A percentile compares a stretch with the other conserved stretches of the same genome.
phyloP scores from a whole-genome alignment of 2,113 vertebrate species.

The Saccopteryx leptura region DNA sequence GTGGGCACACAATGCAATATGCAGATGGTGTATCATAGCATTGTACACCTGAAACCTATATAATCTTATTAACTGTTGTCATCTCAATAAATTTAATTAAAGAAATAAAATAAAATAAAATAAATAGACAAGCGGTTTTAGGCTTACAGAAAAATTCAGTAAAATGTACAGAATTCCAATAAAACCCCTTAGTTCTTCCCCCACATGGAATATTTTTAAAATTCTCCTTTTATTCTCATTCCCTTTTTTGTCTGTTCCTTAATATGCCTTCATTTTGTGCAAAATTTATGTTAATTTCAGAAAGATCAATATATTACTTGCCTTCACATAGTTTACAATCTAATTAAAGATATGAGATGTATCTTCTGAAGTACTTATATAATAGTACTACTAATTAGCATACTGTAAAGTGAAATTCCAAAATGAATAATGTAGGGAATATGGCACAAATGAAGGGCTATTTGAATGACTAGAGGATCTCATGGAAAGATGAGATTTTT shows the following conservation, averaged over 20 bases:
- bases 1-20: background rate
- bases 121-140: background rate
- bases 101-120: background rate
- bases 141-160: background rate
- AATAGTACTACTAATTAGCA: background rate
- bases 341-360: background rate
- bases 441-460: background rate
- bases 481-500: background rate
- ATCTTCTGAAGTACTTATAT: background rate
- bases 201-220: background rate
- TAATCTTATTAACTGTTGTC: background rate
- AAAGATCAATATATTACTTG: background rate
- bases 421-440: background rate
- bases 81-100: background rate
- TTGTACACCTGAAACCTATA: background rate
- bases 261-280: background rate
- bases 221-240: background rate
- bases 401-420: background rate
- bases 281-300: background rate
- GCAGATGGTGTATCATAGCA: too few relatives aligned
- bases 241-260: background rate
- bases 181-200: background rate
- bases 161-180: background rate
- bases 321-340: background rate
- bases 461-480: background rate